A percentile compares a stretch with the other conserved stretches of the same genome.
Conservation (phyloP, 2,797 vertebrate species). For the Alauda arvensis region DNA sequence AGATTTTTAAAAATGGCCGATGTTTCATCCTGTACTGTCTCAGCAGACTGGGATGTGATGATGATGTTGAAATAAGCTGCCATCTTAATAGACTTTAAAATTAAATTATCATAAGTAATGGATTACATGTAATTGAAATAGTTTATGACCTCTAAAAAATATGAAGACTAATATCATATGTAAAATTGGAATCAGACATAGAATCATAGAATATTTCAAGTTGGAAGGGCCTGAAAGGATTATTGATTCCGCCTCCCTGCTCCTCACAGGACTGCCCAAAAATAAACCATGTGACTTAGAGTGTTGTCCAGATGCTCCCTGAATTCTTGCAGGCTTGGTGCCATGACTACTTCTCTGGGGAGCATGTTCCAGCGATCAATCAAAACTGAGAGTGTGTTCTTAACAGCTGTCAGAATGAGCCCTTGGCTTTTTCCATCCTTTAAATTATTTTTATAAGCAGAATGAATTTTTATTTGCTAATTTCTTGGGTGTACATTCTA, state of each 20-base stretch:
- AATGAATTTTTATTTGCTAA: neutral
- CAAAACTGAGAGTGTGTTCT: neutral
- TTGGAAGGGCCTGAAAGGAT: neutral
- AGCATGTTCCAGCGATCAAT: neutral
- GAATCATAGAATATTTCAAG: neutral
- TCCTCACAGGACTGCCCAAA: neutral
- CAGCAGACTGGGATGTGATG: neutral
- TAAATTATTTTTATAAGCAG: neutral
- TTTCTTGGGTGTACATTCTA: neutral
- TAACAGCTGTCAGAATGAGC: neutral
- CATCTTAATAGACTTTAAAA: constrained; percentile 21
- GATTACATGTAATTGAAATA: neutral
- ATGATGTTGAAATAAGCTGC: constrained; percentile 19
- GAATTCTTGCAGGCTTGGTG: neutral
- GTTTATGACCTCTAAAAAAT: constrained; percentile 18
- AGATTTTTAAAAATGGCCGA: neutral
- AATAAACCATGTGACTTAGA: neutral
- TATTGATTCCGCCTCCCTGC: neutral
- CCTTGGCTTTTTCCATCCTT: neutral
- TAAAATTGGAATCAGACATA: neutral
- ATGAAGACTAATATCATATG: neutral
- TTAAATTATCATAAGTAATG: neutral
- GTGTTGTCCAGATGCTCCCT: neutral
- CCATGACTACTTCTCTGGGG: neutral
- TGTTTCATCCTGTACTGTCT: neutral